A percentile compares a stretch with the other conserved stretches of the same genome.
These are phyloP conservation scores for Tenualosa thibaudeaui DNA, from an alignment of 2,797 vertebrate species.

Conservation along the genomic window DNA sequence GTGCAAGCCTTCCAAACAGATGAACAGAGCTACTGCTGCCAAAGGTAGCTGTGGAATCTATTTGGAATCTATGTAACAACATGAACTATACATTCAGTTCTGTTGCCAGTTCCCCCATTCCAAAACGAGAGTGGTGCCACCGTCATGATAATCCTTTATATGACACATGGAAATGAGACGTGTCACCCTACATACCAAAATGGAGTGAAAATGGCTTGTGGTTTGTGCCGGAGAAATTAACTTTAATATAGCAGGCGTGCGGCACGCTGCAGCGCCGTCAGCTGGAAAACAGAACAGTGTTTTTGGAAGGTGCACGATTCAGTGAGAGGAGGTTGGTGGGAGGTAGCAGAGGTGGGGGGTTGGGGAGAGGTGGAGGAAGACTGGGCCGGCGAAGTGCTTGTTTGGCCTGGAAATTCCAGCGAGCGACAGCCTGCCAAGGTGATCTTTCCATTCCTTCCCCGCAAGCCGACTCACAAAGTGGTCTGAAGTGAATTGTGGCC, in stretches of 20 bases:
- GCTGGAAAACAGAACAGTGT: constrained; percentile 21
- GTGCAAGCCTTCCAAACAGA: not conserved
- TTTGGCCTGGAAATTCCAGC: constrained; percentile 21
- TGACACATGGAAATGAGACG: constrained; percentile 13
- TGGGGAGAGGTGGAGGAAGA: not conserved
- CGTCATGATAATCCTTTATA: constrained; percentile 22
- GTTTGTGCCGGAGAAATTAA: not conserved
- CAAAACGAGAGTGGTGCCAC: not conserved
- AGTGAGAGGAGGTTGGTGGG: not conserved
- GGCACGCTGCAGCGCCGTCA: not conserved
- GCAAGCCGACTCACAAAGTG: constrained; percentile 16
- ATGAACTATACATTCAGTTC: not conserved
- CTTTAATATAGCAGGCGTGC: not conserved
- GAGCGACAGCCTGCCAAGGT: constrained; percentile 2
- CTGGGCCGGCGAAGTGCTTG: not conserved
- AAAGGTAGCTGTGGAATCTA: not conserved
- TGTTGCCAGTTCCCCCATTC: not conserved
- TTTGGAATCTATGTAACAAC: too few species aligned
- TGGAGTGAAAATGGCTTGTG: constrained; percentile 18
- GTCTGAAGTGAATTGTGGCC: constrained; percentile 39
- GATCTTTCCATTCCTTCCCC: constrained; percentile 4
- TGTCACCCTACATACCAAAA: constrained; percentile 14
- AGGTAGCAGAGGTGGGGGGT: not conserved
- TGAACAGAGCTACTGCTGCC: not conserved
- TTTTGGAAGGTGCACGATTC: constrained; percentile 9